Evolutionary conservation across 2,113 vertebrate species (phyloP), one percentile per base, ranked within the genome.

Genomic region (Ptilonorhynchus violaceus): DNA sequence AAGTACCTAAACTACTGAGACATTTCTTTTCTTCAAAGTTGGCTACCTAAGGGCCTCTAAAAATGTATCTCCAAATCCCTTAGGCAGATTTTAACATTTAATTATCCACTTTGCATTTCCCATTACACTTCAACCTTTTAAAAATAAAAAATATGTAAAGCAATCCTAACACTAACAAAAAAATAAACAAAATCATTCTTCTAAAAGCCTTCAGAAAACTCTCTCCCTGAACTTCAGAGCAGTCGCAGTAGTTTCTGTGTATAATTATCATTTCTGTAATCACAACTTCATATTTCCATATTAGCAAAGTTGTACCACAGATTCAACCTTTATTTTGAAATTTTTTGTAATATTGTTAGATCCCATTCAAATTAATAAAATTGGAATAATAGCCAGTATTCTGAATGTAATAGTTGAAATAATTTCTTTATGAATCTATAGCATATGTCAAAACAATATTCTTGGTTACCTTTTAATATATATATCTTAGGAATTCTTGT

Each of bases 281-380:
- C 15, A 70, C 12, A 63, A 15, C 1, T 15, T 31, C 0, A 0
- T 37, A 50, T 37, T 66, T 70, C 33, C 6, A 2, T 53, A 30
- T 41, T 46, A 59, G 4, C 9, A 33, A 89, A 69, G 10, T 47
- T 80, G 25, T 63, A 91, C 8, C 11, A 42, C 8, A 64, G 11
- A 73, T 49, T n/a, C 9, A 59, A 21, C 6, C 22, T 81, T 55
- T 63, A 67, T 75, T 82, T 81, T 46, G 4, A 76, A 81, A 47
- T 5, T 14, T 3, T 72, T 68, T 60, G 0, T 5, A 59, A 35
- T 58, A 49, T 31, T 5, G 13, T 53, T 37, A 44, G 20, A 37
- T 58, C 2, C 2, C 4, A n/a, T 87, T 66, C 8, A 75, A 49
- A 74, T 42, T 19, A 53, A 62, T 49, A n/a, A 58, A 58, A 62